These are phyloP conservation scores for Syngnathus scovelli DNA, from an alignment of 2,113 vertebrate genomes.

Conservation along the genomic window DNA sequence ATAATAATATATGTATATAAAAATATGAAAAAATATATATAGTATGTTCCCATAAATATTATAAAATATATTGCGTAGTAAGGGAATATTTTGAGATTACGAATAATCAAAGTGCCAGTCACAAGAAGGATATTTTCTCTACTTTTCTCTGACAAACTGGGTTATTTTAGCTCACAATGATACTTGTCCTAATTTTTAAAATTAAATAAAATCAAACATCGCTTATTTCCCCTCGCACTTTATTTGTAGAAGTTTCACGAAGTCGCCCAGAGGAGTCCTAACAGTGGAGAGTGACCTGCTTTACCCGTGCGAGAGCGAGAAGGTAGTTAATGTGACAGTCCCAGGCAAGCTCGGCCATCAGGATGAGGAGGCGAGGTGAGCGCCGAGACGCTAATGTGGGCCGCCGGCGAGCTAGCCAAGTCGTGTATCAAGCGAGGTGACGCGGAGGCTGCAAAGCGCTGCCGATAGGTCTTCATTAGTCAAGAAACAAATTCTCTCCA, in stretches of 20 bases:
- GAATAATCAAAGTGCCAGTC: no score
- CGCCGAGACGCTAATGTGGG: constrained; percentile 12
- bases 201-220: no score
- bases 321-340: constrained; percentile 9
- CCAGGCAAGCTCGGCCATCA: neutral
- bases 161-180: no score
- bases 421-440: constrained; percentile 26
- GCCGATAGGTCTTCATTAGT: constrained; percentile 35
- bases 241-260: neutral
- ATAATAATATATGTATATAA: no score
- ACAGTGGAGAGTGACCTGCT: constrained; percentile 13
- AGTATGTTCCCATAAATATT: no score
- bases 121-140: no score
- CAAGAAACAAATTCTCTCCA: neutral
- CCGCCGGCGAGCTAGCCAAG: constrained; percentile 10
- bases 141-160: no score
- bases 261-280: neutral
- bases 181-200: no score
- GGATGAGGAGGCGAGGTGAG: neutral
- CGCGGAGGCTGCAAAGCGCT: constrained; percentile 1
- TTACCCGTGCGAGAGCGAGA: constrained; percentile 10
- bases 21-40: no score
- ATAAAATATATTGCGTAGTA: no score
- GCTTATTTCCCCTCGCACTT: no score
- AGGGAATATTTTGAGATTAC: no score